Conservation (phyloP, 2,888 invertebrate species). For the Mesochorus sp. region DNA sequence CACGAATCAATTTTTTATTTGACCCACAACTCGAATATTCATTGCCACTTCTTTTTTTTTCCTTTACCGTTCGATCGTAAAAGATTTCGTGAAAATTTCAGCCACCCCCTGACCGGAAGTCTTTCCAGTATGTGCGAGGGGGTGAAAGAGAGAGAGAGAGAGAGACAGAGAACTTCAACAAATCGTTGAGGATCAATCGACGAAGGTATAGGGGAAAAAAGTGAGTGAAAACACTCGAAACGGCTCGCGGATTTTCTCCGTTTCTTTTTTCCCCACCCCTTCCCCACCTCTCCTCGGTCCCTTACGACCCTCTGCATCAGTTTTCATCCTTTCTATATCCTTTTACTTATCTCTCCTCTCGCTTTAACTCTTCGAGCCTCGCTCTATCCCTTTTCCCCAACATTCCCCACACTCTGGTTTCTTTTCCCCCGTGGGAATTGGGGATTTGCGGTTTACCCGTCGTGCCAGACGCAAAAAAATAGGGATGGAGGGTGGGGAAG, state of each 20-base stretch:
- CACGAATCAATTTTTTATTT: no score
- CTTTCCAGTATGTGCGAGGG: no score
- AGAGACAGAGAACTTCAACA: no score
- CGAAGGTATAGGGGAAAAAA: constrained; percentile 17
- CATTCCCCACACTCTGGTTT: constrained; percentile 11
- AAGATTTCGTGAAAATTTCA: no score
- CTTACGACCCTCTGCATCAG: not conserved
- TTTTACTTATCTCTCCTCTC: constrained; percentile 23
- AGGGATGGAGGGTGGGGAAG: no score
- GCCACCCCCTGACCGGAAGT: no score
- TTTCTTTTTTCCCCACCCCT: no score
- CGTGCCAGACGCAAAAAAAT: constrained; percentile 66
- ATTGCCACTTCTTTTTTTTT: no score
- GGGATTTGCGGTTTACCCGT: constrained; percentile 75
- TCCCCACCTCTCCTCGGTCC: not conserved
- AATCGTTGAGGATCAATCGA: constrained; percentile 51
- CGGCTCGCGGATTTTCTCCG: constrained; percentile 61
- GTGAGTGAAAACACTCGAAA: constrained; percentile 39
- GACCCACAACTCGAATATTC: no score
- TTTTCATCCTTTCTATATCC: constrained; percentile 34
- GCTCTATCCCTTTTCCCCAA: constrained; percentile 16
- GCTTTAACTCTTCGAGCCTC: constrained; percentile 27
- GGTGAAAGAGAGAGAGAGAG: no score
- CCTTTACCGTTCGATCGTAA: no score
- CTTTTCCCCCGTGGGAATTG: constrained; percentile 69